Evolutionary conservation across 2,888 invertebrate genomes (phyloP).

Genomic region (Colletes collaris): DNA sequence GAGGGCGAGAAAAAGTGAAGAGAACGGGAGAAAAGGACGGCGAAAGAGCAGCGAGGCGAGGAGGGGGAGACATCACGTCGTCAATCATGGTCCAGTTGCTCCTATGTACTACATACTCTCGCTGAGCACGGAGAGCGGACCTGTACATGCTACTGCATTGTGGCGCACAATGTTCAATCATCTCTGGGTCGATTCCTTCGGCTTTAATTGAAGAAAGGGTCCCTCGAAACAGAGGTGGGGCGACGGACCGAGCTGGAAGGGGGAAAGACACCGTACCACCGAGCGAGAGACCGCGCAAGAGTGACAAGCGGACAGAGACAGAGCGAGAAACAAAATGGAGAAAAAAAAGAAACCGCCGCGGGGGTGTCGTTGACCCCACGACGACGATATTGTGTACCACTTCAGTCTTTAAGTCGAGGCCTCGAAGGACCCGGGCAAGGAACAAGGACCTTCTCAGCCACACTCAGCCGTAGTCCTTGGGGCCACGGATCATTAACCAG

Average conservation of each 20-base stretch:
- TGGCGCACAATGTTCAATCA: conserved; percentile 75
- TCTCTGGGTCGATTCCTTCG: conserved; percentile 71
- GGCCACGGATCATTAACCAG: conserved; percentile 80
- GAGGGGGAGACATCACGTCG: conserved; percentile 74
- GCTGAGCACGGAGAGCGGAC: conserved; percentile 61
- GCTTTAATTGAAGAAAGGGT: conserved; percentile 77
- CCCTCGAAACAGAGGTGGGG: conserved; percentile 41
- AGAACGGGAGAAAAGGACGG: conserved; percentile 20
- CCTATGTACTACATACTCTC: conserved; percentile 74
- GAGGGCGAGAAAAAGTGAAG: conserved; percentile 31
- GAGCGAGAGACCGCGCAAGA: conserved; percentile 11
- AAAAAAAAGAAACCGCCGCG: conserved; percentile 61
- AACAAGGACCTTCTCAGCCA: conserved; percentile 81
- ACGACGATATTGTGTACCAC: conserved; percentile 81
- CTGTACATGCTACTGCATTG: conserved; percentile 75
- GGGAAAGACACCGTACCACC: conserved; percentile 42
- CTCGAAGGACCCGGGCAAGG: conserved; percentile 76
- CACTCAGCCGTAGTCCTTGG: conserved; percentile 79
- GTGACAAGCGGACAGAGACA: conserved; percentile 22
- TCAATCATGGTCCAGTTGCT: conserved; percentile 81
- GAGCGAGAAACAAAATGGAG: conserved; percentile 18
- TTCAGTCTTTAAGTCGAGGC: conserved; percentile 79
- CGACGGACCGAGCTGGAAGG: conserved; percentile 20
- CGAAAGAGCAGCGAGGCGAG: conserved; percentile 29
- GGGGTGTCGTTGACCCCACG: conserved; percentile 81